Conservation (phyloP, 2,888 invertebrate species). For the Leucozona laternaria region DNA sequence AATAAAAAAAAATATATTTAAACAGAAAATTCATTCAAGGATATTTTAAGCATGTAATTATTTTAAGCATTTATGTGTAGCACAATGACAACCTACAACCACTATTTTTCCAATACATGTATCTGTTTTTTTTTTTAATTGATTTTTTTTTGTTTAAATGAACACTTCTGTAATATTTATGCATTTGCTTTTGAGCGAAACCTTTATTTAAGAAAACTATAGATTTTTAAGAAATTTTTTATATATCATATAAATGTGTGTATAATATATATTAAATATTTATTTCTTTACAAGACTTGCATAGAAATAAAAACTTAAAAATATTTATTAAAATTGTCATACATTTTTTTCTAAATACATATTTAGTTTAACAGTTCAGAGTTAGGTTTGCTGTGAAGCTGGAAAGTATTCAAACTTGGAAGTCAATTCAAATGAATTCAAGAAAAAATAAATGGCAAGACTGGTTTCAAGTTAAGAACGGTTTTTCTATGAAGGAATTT, state of each 20-base stretch:
- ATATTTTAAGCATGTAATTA: conserved; percentile 56
- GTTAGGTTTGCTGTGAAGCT: background rate
- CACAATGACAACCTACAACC: conserved; percentile 70
- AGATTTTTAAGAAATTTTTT: conserved; percentile 65
- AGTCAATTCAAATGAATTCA: no score
- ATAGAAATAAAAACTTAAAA: conserved; percentile 66
- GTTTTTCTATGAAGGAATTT: no score
- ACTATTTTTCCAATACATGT: conserved; percentile 42
- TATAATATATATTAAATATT: conserved; percentile 64
- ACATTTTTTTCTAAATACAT: background rate
- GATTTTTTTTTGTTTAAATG: conserved; percentile 55
- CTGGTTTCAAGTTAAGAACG: no score
- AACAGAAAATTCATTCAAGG: conserved; percentile 21
- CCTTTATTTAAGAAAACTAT: conserved; percentile 60
- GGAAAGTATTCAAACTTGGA: no score
- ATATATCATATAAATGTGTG: conserved; percentile 61
- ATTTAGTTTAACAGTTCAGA: background rate
- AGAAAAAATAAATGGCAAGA: no score
- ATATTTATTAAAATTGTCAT: conserved; percentile 24
- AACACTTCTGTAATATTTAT: conserved; percentile 75
- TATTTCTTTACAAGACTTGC: conserved; percentile 74
- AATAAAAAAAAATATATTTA: conserved; percentile 3
- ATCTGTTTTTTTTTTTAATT: conserved; percentile 32
- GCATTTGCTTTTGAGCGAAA: conserved; percentile 68
- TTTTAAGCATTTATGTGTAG: conserved; percentile 59